A percentile compares a stretch with the other conserved stretches of the same genome.
Evolutionary conservation across 2,113 vertebrate genomes (phyloP).

Genomic region (Clinocottus analis): DNA sequence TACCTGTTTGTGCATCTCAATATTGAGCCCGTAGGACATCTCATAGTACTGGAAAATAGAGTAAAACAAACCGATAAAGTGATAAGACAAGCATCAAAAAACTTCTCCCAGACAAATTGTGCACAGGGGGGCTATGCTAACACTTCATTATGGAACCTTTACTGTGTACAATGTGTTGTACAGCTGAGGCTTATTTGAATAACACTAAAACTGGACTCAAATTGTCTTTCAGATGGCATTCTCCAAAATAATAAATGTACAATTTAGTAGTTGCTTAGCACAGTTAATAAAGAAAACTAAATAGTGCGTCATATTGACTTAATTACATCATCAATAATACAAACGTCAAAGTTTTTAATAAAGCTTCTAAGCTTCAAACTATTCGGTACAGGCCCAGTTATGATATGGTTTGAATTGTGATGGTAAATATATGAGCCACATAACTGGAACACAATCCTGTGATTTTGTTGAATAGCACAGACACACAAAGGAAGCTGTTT

Average conservation of each 20-base stretch:
- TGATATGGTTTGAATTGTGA: background rate
- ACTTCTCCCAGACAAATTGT: background rate
- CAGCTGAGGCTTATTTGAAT: background rate
- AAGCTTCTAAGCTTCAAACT: background rate
- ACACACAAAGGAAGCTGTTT: background rate
- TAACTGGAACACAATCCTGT: background rate
- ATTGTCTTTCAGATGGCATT: background rate
- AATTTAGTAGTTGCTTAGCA: no score
- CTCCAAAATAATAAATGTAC: background rate
- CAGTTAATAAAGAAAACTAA: no score
- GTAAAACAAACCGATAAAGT: background rate
- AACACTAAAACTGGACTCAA: background rate
- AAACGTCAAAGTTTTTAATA: background rate
- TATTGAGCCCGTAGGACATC: constrained; percentile 96
- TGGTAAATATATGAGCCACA: background rate
- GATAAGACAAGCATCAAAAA: background rate
- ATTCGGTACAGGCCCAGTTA: background rate
- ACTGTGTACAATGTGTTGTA: background rate
- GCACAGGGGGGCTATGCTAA: background rate
- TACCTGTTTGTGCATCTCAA: constrained; percentile 97
- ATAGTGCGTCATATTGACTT: no score
- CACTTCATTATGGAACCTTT: background rate
- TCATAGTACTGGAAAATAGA: constrained; percentile 75
- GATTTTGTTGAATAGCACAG: background rate
- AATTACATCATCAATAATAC: no score